Conservation (phyloP, 2,797 vertebrate species). For the Triplophysa yarkandensis region DNA sequence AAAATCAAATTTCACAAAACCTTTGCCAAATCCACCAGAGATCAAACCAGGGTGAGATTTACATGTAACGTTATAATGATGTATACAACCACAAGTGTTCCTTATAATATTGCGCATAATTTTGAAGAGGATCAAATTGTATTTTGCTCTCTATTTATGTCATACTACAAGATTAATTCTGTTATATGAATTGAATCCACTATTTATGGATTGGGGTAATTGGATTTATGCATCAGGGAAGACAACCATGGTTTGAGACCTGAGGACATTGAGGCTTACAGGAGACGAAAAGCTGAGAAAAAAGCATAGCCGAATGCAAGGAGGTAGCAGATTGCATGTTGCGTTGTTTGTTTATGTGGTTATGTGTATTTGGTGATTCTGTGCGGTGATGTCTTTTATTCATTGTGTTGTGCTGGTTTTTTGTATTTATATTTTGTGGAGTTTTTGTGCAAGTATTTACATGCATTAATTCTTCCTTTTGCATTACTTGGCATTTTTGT, state of each 20-base stretch:
- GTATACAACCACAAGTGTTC: not conserved
- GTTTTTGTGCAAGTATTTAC: not conserved
- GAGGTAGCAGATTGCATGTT: conserved; percentile 74
- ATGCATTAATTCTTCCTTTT: not conserved
- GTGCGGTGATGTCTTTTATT: conserved; percentile 29
- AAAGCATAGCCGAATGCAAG: conserved; percentile 69
- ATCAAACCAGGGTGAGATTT: conserved; percentile 80
- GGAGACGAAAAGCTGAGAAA: conserved; percentile 84
- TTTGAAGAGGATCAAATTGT: not conserved
- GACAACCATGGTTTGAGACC: conserved; percentile 83
- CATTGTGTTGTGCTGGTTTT: not conserved
- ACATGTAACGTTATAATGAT: too few species aligned
- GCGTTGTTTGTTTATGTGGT: conserved; percentile 1
- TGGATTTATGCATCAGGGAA: conserved; percentile 73
- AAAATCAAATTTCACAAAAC: conserved; percentile 76
- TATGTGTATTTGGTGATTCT: conserved; percentile 6
- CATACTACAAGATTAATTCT: not conserved
- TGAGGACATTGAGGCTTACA: conserved; percentile 81
- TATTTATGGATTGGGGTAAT: conserved; percentile 52
- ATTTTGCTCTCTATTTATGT: not conserved
- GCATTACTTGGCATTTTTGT: not conserved
- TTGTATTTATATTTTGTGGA: not conserved
- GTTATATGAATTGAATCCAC: conserved; percentile 47
- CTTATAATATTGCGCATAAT: not conserved
- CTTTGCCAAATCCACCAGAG: conserved; percentile 81